phyloP scores from a whole-genome alignment of 2,113 vertebrate genomes.

The Gobiocypris rarus region DNA sequence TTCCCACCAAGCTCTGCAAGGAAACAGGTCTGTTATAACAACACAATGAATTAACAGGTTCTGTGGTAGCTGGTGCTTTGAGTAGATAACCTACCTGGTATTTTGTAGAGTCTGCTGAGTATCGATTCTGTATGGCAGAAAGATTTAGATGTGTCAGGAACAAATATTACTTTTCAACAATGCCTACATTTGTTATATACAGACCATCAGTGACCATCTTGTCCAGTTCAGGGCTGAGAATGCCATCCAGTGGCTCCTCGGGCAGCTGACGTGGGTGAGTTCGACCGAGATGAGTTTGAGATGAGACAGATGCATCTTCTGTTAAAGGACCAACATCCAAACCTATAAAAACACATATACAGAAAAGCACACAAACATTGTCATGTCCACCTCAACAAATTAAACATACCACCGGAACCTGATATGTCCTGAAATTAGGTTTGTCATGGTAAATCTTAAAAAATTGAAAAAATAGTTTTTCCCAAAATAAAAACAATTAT shows the following conservation, averaged over 20 bases:
- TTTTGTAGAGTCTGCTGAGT: constrained; percentile 96
- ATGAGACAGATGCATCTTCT: constrained; percentile 77
- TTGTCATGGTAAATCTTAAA: not conserved
- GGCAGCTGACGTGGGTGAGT: constrained; percentile 79
- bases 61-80: not conserved
- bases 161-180: not conserved
- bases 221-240: constrained; percentile 97
- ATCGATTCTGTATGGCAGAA: constrained; percentile 84
- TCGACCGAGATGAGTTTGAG: constrained; percentile 79
- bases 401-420: not conserved
- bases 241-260: constrained; percentile 92
- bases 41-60: not conserved
- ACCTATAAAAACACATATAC: constrained; percentile 66
- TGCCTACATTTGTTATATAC: constrained; percentile 48
- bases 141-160: not conserved
- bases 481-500: not conserved
- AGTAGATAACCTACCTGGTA: constrained; percentile 85
- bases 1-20: constrained; percentile 91
- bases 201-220: constrained; percentile 99
- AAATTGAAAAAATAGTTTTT: not conserved
- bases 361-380: constrained; percentile 48
- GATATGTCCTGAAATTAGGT: constrained; percentile 1
- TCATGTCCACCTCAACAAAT: not conserved
- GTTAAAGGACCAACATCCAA: constrained; percentile 84
- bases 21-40: not conserved